Evolutionary conservation across 1,140 invertebrate genomes (phyloP).

Genomic region (Eubasilissa regina): DNA sequence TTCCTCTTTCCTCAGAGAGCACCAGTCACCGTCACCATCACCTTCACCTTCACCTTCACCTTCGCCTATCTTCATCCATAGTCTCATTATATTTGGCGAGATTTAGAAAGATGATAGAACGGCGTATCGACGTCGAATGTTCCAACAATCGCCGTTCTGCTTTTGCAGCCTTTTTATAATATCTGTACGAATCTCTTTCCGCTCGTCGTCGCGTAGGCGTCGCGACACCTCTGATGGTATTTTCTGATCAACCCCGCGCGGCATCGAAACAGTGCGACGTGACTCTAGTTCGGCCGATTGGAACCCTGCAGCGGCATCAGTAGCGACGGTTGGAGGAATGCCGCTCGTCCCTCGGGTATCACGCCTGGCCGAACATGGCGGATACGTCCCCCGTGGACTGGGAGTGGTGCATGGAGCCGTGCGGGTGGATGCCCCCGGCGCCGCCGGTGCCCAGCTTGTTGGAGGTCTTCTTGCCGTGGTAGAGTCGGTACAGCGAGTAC

Average conservation of each 20-base stretch:
- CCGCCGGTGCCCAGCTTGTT: slow-evolving; percentile 44
- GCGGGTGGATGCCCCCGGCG: slow-evolving; percentile 38
- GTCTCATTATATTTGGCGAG: slow-evolving; percentile 47
- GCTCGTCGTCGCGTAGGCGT: not conserved
- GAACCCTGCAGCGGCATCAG: slow-evolving; percentile 1
- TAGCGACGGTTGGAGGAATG: slow-evolving; percentile 32
- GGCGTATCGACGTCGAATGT: not conserved
- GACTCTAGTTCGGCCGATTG: not conserved
- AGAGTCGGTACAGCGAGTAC: slow-evolving; percentile 58
- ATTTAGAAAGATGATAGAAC: slow-evolving; percentile 43
- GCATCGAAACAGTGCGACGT: not conserved
- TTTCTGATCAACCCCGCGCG: not conserved
- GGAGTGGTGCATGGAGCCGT: slow-evolving; percentile 72
- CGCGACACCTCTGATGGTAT: not conserved
- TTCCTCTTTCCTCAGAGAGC: slow-evolving; percentile 11
- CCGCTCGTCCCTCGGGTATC: slow-evolving; percentile 64
- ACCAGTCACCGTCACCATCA: too few species aligned
- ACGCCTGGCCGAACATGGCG: slow-evolving; percentile 74
- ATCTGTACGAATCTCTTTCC: not conserved
- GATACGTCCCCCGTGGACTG: slow-evolving; percentile 76
- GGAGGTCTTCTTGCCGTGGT: slow-evolving; percentile 56
- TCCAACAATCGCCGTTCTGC: slow-evolving; percentile 2
- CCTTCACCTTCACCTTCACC: too few species aligned
- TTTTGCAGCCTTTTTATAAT: not conserved
- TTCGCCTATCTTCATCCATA: slow-evolving; percentile 36